Conservation (phyloP, 2,888 invertebrate species). For the Hymenopus coronatus region DNA sequence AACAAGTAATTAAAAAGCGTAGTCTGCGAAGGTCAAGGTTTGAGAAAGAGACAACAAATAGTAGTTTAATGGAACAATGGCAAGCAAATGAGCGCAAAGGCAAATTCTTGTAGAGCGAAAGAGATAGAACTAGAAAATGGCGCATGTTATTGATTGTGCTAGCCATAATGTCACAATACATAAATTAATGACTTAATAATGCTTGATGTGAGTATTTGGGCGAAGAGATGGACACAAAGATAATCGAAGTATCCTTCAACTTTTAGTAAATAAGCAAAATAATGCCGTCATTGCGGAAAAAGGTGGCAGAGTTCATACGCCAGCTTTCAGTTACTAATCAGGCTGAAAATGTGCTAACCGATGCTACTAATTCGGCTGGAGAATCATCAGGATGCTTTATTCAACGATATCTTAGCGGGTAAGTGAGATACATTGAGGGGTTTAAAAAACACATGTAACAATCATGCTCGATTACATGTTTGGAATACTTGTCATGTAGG, state of each 20-base stretch:
- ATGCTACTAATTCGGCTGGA: constrained; percentile 45
- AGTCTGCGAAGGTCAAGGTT: not conserved
- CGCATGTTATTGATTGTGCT: not conserved
- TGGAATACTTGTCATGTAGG: too few species aligned
- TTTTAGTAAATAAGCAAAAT: not conserved
- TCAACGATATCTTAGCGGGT: constrained; percentile 69
- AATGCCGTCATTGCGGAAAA: constrained; percentile 69
- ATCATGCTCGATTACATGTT: too few species aligned
- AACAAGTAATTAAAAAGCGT: too few species aligned
- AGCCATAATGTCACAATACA: not conserved
- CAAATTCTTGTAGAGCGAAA: not conserved
- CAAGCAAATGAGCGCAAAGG: not conserved
- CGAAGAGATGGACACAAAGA: not conserved
- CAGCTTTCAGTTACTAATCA: constrained; percentile 61
- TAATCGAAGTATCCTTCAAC: not conserved
- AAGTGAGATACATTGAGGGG: constrained; percentile 40
- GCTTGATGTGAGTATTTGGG: not conserved
- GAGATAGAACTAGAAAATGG: not conserved
- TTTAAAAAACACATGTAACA: too few species aligned
- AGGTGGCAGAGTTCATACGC: constrained; percentile 68
- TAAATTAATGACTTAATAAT: not conserved
- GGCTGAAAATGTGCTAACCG: constrained; percentile 54
- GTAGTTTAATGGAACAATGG: not conserved
- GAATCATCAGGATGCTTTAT: constrained; percentile 58
- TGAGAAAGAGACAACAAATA: not conserved